Conservation (phyloP, 2,113 vertebrate species). For the Dromas ardeola region DNA sequence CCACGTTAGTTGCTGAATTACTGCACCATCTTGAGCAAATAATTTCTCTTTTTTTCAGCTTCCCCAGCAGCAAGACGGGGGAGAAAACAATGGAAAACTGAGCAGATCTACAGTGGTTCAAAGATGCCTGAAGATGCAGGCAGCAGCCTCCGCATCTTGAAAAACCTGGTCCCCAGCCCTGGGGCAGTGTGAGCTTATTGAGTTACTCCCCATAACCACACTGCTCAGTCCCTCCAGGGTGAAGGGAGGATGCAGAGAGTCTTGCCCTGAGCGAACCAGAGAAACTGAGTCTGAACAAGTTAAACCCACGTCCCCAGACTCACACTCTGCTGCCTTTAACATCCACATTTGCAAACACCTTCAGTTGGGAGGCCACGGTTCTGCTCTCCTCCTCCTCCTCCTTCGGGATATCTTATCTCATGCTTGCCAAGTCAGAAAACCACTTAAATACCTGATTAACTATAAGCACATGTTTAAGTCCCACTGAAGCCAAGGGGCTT, state of each 20-base stretch:
- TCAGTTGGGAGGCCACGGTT: background rate
- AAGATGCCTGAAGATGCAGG: background rate
- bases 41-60: background rate
- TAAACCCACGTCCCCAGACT: background rate
- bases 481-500: background rate
- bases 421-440: slow-evolving; percentile 1
- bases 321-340: background rate
- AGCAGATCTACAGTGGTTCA: background rate
- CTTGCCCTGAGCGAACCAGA: background rate
- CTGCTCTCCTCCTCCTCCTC: background rate
- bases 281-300: background rate
- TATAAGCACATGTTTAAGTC: slow-evolving; percentile 29
- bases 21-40: background rate
- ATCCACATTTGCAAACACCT: background rate
- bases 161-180: background rate
- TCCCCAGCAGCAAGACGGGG: background rate
- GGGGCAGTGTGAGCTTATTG: background rate
- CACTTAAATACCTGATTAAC: slow-evolving; percentile 47
- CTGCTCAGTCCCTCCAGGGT: background rate
- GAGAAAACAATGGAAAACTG: background rate
- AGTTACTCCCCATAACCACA: background rate
- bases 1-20: background rate
- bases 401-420: background rate
- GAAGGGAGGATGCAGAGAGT: background rate
- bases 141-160: background rate